These are phyloP conservation scores for Cloeon dipterum DNA, from an alignment of 2,888 invertebrate genomes.

Conservation along the genomic window DNA sequence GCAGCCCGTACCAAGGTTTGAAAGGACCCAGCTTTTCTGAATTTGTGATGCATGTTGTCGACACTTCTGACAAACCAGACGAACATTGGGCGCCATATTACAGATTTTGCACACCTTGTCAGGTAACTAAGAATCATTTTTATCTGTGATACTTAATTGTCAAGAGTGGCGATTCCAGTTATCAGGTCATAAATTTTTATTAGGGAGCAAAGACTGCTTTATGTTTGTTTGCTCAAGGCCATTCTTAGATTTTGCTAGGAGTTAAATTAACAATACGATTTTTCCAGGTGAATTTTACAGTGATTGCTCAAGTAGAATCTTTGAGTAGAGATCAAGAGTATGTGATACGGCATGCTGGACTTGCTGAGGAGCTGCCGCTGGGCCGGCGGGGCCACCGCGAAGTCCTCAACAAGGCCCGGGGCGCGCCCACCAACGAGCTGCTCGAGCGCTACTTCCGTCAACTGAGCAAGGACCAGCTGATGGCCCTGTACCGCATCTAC, in stretches of 20 bases:
- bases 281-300: constrained; percentile 36
- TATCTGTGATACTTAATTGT: no score
- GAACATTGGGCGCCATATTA: constrained; percentile 43
- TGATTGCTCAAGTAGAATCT: constrained; percentile 39
- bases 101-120: constrained; percentile 37
- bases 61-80: constrained; percentile 14
- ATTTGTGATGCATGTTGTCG: constrained; percentile 11
- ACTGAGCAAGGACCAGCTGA: constrained; percentile 13
- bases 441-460: constrained; percentile 25
- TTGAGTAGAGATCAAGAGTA: constrained; percentile 31
- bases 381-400: not conserved
- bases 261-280: no score
- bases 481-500: constrained; percentile 34
- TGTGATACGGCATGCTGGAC: constrained; percentile 31
- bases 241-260: no score
- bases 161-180: no score
- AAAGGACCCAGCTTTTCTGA: constrained; percentile 25
- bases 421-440: constrained; percentile 25
- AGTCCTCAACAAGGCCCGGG: constrained; percentile 23
- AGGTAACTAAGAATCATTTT: no score
- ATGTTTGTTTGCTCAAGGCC: no score
- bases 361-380: constrained; percentile 15
- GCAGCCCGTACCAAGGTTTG: not conserved
- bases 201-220: no score
- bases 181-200: no score